Evolutionary conservation across 2,113 vertebrate genomes (phyloP).

Genomic region (Elephantulus edwardii): DNA sequence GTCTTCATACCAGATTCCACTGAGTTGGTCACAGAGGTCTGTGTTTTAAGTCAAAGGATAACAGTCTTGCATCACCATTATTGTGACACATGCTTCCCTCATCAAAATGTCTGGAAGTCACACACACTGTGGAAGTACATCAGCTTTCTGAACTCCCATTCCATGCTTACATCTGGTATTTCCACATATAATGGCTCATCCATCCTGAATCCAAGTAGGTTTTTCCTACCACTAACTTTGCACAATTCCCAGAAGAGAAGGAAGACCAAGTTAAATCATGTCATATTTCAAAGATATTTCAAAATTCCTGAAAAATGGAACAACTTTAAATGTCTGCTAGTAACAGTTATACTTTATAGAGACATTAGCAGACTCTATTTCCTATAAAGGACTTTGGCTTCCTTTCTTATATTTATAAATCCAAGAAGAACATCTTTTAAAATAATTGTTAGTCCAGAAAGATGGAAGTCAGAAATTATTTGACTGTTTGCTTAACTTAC

Average conservation of each 20-base stretch:
- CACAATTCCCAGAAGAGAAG: neutral
- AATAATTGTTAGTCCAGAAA: neutral
- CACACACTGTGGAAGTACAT: neutral
- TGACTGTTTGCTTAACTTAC: neutral
- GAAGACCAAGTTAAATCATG: neutral
- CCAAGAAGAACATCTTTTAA: neutral
- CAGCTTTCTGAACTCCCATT: neutral
- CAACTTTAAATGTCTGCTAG: neutral
- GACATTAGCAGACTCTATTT: neutral
- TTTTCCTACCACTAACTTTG: neutral
- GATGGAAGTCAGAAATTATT: neutral
- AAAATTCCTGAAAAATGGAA: neutral
- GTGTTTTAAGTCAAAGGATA: slow-evolving; percentile 34
- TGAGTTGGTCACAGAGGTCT: neutral
- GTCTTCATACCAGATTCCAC: neutral
- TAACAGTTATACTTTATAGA: neutral
- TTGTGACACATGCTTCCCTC: neutral
- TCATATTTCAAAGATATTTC: neutral
- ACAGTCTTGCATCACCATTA: neutral
- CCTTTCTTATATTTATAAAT: neutral
- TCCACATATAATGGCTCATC: neutral
- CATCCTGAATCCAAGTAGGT: neutral
- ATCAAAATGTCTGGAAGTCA: neutral
- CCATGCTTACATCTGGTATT: slow-evolving; percentile 30
- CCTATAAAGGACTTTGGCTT: neutral